phyloP scores from a whole-genome alignment of 2,888 invertebrate species.

The Agrotis segetum region DNA sequence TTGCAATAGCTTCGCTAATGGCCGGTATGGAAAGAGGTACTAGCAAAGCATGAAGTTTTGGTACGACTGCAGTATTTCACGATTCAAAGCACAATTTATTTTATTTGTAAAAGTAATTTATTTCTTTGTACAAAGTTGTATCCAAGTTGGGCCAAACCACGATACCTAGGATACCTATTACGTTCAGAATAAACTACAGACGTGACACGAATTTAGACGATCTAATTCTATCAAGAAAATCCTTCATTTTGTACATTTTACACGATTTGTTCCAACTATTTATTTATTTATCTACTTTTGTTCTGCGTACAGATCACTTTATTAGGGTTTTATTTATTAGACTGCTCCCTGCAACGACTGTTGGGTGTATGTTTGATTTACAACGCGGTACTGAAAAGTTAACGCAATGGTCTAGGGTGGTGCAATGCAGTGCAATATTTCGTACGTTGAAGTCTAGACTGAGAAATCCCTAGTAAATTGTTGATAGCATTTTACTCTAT shows the following conservation, averaged over 20 bases:
- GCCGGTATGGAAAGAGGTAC: no score
- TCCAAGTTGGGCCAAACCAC: constrained; percentile 36
- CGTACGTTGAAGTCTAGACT: background rate
- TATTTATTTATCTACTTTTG: constrained; percentile 36
- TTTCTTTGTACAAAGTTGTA: constrained; percentile 43
- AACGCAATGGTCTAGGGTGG: background rate
- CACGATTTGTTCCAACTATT: constrained; percentile 45
- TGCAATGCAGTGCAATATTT: constrained; percentile 2
- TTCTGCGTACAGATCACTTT: constrained; percentile 45
- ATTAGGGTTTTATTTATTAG: constrained; percentile 32
- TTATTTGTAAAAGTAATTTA: constrained; percentile 35
- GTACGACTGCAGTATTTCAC: background rate
- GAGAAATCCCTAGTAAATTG: background rate
- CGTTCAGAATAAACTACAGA: constrained; percentile 56
- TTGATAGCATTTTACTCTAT: background rate
- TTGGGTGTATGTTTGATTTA: background rate
- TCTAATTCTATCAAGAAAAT: constrained; percentile 48
- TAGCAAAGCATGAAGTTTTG: background rate
- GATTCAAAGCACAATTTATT: constrained; percentile 7
- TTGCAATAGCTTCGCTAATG: no score
- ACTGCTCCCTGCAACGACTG: constrained; percentile 8
- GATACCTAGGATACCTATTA: constrained; percentile 54
- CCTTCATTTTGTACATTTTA: constrained; percentile 54
- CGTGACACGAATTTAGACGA: constrained; percentile 58
- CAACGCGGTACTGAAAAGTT: background rate